phyloP scores from a whole-genome alignment of 1,140 invertebrate species.

The Achroia grisella region DNA sequence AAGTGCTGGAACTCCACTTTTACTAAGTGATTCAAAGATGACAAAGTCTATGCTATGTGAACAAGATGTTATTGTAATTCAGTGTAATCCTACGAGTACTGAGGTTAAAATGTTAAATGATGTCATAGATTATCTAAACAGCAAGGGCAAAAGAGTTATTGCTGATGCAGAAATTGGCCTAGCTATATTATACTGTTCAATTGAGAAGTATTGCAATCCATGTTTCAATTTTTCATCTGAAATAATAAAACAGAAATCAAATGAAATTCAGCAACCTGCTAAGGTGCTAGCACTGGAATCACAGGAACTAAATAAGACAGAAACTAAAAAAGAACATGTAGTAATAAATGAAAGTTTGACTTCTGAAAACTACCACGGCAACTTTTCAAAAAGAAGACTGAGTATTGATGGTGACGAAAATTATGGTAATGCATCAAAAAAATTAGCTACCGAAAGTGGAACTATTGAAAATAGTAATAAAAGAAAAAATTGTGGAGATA shows the following conservation, averaged over 20 bases:
- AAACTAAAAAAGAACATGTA: conserved; percentile 36
- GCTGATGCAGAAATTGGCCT: conserved; percentile 80
- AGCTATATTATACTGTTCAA: conserved; percentile 77
- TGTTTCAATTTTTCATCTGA: conserved; percentile 60
- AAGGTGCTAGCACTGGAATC: conserved; percentile 52
- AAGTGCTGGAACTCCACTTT: conserved; percentile 49
- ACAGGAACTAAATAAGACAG: conserved; percentile 27
- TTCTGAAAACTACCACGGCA: conserved; percentile 18
- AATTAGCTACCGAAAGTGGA: conserved; percentile 22
- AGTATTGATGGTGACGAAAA: conserved; percentile 22
- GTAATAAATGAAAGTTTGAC: conserved; percentile 52
- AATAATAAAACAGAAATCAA: conserved; percentile 41
- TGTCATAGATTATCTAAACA: conserved; percentile 62
- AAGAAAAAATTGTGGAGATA: conserved; percentile 29
- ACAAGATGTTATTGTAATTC: conserved; percentile 68
- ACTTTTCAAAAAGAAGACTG: conserved; percentile 41
- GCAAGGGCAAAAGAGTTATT: conserved; percentile 73
- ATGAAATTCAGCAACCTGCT: conserved; percentile 14
- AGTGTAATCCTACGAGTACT: conserved; percentile 50
- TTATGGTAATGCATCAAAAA: conserved; percentile 27
- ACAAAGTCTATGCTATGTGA: conserved; percentile 64
- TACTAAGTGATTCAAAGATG: conserved; percentile 63
- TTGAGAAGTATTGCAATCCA: conserved; percentile 79
- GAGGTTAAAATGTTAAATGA: conserved; percentile 61
- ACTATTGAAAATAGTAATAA: conserved; percentile 24